A percentile compares a stretch with the other conserved stretches of the same genome.
Conservation (phyloP, 2,888 invertebrate genomes). For the Leptura quadrifasciata region DNA sequence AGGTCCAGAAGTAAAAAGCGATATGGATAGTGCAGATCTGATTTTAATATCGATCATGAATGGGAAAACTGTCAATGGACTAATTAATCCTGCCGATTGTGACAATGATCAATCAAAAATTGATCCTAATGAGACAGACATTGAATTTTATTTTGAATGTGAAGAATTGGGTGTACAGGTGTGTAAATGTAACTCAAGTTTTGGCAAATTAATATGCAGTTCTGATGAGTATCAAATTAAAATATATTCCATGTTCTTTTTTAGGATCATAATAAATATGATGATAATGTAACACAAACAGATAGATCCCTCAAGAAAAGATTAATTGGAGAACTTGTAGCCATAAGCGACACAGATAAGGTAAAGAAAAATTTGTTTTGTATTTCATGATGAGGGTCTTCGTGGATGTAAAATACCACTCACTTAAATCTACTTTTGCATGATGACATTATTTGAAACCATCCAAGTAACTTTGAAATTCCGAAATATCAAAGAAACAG, state of each 20-base stretch:
- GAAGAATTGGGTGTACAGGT: constrained; percentile 2
- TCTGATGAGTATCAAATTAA: no score
- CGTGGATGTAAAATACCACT: no score
- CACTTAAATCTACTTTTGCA: no score
- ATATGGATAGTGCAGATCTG: background rate
- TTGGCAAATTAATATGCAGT: background rate
- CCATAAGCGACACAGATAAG: background rate
- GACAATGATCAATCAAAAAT: background rate
- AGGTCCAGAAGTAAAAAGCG: constrained; percentile 4
- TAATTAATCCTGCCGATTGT: background rate
- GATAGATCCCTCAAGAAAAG: background rate
- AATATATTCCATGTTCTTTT: background rate
- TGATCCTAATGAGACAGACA: background rate
- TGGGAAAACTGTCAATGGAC: background rate
- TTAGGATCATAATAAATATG: background rate
- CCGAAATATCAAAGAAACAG: no score
- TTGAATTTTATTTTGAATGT: background rate
- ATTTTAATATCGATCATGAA: constrained; percentile 19
- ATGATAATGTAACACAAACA: background rate
- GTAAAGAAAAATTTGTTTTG: background rate
- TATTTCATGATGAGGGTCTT: background rate
- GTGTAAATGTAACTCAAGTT: background rate
- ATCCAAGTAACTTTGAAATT: no score
- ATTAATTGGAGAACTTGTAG: background rate
- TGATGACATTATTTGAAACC: no score